Conservation (phyloP, 2,888 invertebrate genomes). For the Aelia acuminata region DNA sequence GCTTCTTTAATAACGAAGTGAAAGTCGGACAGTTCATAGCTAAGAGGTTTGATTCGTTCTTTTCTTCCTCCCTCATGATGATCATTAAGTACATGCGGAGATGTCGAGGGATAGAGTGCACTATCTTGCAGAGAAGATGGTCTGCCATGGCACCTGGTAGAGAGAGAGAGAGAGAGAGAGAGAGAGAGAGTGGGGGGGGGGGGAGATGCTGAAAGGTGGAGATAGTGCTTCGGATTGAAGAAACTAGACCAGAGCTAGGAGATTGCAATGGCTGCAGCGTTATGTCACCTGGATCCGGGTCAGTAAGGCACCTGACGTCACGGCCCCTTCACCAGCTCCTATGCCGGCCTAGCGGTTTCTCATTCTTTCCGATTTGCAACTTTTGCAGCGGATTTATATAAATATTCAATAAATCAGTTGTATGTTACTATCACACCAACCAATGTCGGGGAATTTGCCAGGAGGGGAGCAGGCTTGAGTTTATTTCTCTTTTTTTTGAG, state of each 20-base stretch:
- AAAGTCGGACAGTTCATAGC: background rate
- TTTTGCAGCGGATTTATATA: too few species aligned
- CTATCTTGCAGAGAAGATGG: too few species aligned
- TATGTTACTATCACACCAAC: too few species aligned
- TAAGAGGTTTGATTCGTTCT: background rate
- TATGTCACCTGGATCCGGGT: slow-evolving; percentile 40
- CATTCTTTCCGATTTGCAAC: too few species aligned
- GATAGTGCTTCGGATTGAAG: slow-evolving; percentile 14
- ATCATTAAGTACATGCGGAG: background rate
- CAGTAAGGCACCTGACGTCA: slow-evolving; percentile 39
- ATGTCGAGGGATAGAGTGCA: too few species aligned
- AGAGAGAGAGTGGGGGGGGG: too few species aligned
- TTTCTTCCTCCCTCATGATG: background rate
- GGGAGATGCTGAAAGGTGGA: background rate
- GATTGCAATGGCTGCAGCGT: background rate
- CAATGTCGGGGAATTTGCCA: too few species aligned
- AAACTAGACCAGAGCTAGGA: slow-evolving; percentile 30
- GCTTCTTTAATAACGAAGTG: background rate
- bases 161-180: too few species aligned
- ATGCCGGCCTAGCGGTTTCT: background rate
- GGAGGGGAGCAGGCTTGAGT: too few species aligned
- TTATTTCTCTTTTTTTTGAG: too few species aligned
- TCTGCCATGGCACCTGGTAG: too few species aligned
- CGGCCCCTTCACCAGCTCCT: slow-evolving; percentile 20
- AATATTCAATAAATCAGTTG: too few species aligned